These are phyloP conservation scores for Calliphora vomitoria DNA, from an alignment of 2,888 invertebrate genomes.

Conservation along the genomic window DNA sequence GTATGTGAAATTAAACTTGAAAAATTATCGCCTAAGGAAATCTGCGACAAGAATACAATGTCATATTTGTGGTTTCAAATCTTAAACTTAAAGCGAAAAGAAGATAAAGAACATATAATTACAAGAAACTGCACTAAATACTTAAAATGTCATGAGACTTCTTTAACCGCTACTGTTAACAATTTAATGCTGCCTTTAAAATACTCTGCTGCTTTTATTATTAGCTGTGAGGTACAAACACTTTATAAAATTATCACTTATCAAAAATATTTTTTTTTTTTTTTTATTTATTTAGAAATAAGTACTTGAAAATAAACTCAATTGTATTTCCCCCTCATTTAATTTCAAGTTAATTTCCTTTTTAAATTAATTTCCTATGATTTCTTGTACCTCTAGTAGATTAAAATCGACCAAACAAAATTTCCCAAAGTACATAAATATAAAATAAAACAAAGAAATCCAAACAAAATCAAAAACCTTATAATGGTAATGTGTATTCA, in stretches of 20 bases:
- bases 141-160: not conserved
- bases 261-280: slow-evolving; percentile 3
- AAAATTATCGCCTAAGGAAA: slow-evolving; percentile 38
- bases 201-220: not conserved
- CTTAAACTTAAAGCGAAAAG: not conserved
- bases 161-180: not conserved
- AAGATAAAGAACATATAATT: not conserved
- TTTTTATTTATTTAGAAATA: not conserved
- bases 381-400: slow-evolving; percentile 5
- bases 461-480: not conserved
- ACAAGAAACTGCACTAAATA: not conserved
- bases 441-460: not conserved
- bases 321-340: slow-evolving; percentile 2
- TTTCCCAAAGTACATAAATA: not conserved
- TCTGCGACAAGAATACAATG: slow-evolving; percentile 13
- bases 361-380: slow-evolving; percentile 9
- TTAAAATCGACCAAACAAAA: slow-evolving; percentile 21
- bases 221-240: not conserved
- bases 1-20: slow-evolving; percentile 44
- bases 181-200: not conserved
- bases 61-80: slow-evolving; percentile 11
- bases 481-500: not conserved
- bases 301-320: slow-evolving; percentile 2
- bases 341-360: slow-evolving; percentile 17
- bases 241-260: slow-evolving; percentile 4